Base-by-base conservation (phyloP, 2,113 vertebrate genomes). In the Notothenia coriiceps region DNA sequence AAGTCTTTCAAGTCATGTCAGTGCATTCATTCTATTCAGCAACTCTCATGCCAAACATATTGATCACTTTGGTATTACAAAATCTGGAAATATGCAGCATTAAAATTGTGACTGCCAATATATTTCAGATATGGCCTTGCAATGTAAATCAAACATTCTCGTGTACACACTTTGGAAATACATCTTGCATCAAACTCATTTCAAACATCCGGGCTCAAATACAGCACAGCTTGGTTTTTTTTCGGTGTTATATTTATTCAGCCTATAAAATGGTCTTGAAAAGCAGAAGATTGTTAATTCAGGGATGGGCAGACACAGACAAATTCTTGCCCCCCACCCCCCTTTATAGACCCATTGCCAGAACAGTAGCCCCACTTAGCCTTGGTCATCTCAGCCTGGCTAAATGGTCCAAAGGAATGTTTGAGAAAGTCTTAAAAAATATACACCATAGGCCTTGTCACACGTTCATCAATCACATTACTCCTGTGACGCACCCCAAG, bases 381-480 rank as follows among this genome's bases (percentile, higher is more conserved):
- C 69, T 64, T 46, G 29, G 66, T 79, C 52, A 40, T 57, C 46
- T 57, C 11, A 1, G n/a, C 73, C 81, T 33, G 14, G 59, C 80
- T 62, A 44, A 82, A 87, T 49, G 74, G 14, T 50, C 29, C 55
- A 64, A 47, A 85, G 71, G 72, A 87, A 89, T 88, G 79, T 62
- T 78, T 54, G 40, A 64, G 80, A 80, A 71, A 71, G 33, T 66
- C 57, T 76, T 83, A 18, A 87, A 86, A 40, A 63, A 80, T 35
- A 14, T 35, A 82, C 76, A 85, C 79, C 61, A 22, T 60, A 74
- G 77, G 49, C 78, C 80, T 84, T 88, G 89, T 89, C 80, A 65
- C 70, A 69, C 14, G 22, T 75, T 72, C 81, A 89, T 86, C 77
- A 82, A 84, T 90, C 88, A 88, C 71, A 62, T 84, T 44, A 51